Conservation (phyloP, 2,797 vertebrate genomes). For the Ambastaia sidthimunki region DNA sequence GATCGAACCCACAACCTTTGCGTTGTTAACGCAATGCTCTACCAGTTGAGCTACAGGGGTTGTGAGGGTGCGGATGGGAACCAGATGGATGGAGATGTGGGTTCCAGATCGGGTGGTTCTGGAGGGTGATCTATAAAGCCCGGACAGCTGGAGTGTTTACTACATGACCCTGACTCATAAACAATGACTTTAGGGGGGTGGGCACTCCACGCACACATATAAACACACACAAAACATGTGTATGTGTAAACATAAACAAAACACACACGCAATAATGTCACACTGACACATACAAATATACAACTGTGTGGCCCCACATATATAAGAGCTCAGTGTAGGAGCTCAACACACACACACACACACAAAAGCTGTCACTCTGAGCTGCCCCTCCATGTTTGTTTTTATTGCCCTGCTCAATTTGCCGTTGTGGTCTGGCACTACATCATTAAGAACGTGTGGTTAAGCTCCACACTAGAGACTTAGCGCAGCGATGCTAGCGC, state of each 20-base stretch:
- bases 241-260: constrained; percentile 41
- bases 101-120: constrained; percentile 21
- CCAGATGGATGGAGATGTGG: constrained; percentile 39
- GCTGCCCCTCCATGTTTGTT: constrained; percentile 55
- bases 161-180: constrained; percentile 68
- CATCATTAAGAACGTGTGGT: constrained; percentile 49
- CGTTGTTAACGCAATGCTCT: too few relatives aligned
- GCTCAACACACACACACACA: constrained; percentile 42
- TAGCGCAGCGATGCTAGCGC: neutral
- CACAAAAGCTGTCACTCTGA: constrained; percentile 42
- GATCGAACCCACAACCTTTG: too few relatives aligned
- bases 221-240: constrained; percentile 45
- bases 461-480: constrained; percentile 25
- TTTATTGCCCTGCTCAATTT: constrained; percentile 59
- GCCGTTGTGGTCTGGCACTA: constrained; percentile 19
- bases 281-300: neutral
- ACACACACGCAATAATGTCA: constrained; percentile 6
- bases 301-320: constrained; percentile 16
- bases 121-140: constrained; percentile 27
- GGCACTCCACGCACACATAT: constrained; percentile 22
- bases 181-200: constrained; percentile 57
- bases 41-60: too few relatives aligned
- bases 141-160: constrained; percentile 41
- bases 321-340: constrained; percentile 19
- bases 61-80: constrained; percentile 12